Evolutionary conservation across 2,113 vertebrate species (phyloP).

Genomic region (crab-eating macaque (Macaca fascicularis)): T2T-MFA8v1.1 NC_088385.1:139623001-139623500

Average conservation of each 20-base stretch:
- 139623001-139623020: neutral
- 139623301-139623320: constrained; percentile 45
- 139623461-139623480: constrained; percentile 54
- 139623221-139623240: constrained; percentile 39
- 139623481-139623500: neutral
- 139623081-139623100: constrained; percentile 32
- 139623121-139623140: constrained; percentile 21
- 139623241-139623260: constrained; percentile 16
- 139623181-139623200: constrained; percentile 53
- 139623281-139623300: neutral
- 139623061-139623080: constrained; percentile 59
- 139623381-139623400: constrained; percentile 49
- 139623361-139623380: constrained; percentile 50
- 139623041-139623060: constrained; percentile 1
- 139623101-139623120: neutral
- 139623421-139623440: constrained; percentile 47
- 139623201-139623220: constrained; percentile 53
- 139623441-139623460: constrained; percentile 44
- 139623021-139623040: neutral
- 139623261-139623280: constrained; percentile 65
- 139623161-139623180: constrained; percentile 11
- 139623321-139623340: constrained; percentile 61
- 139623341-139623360: neutral
- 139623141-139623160: constrained; percentile 49
- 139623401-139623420: neutral